Conservation (phyloP, 2,888 invertebrate genomes). For the Archips crataeganus region DNA sequence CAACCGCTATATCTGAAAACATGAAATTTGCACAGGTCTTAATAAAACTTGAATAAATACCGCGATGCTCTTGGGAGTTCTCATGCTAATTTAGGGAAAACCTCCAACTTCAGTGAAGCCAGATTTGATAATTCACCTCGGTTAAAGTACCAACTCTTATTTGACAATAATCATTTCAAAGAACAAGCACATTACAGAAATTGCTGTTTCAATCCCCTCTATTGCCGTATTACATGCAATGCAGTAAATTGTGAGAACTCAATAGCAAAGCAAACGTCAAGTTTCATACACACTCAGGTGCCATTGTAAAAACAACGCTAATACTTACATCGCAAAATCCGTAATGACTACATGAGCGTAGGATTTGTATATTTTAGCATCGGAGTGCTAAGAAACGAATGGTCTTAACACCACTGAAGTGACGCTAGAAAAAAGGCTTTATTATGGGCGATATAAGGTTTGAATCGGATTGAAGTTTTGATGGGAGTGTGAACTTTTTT, state of each 20-base stretch:
- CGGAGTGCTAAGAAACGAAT: neutral
- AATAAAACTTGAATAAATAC: too few relatives aligned
- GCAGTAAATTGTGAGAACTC: neutral
- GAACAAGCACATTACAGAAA: neutral
- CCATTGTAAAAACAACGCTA: neutral
- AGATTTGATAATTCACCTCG: too few relatives aligned
- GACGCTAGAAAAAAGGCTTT: neutral
- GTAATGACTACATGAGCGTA: neutral
- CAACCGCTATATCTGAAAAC: too few relatives aligned
- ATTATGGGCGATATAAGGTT: neutral
- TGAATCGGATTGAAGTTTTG: neutral
- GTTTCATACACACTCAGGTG: neutral
- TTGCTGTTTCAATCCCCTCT: neutral
- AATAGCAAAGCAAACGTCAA: neutral
- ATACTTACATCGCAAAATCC: neutral
- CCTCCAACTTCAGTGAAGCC: too few relatives aligned
- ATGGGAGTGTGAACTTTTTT: neutral
- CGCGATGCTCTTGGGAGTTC: too few relatives aligned
- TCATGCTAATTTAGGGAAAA: too few relatives aligned
- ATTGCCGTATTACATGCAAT: constrained; percentile 1
- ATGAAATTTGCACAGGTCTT: too few relatives aligned
- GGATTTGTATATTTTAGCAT: constrained; percentile 1
- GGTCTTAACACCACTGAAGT: neutral
- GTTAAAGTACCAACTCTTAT: neutral
- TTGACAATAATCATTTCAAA: neutral